Evolutionary conservation across 2,797 vertebrate species (phyloP), one percentile per base, ranked within the genome.

Genomic region (Anisognathus igniventris): DNA sequence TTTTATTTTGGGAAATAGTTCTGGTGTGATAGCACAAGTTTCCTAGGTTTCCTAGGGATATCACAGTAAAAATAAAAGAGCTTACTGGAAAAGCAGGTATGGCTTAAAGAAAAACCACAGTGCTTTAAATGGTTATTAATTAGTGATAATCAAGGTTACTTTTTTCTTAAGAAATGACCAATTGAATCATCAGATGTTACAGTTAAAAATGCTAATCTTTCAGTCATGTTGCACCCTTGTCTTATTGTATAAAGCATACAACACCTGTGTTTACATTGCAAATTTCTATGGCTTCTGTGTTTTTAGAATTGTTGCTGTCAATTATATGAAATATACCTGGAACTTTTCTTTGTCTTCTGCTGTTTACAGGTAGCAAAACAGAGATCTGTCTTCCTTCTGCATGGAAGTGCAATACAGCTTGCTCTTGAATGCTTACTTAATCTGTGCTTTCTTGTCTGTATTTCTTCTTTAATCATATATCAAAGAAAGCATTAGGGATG

Each of bases 391-490:
- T 81, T 84, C 39, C 28, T 81, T 57, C 40, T 64, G 40, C 53
- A 25, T 71, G 57, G 35, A 86, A 88, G 17, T n/a, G 19, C 72
- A 74, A 31, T 37, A 54, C 57, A 48, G 14, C 48, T 88, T 60
- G 56, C 23, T 79, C 24, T 86, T 71, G 24, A 71, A 47, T 53
- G 12, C 30, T 83, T 57, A 37, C 23, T 70, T 87, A 42, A 45
- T 51, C 54, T 83, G 17, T 77, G 40, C 16, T 76, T 91, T 90
- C 42, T 92, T 81, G 47, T 62, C 80, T 94, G 21, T 73, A 8
- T 88, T 93, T 85, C 44, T 92, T 91, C 80, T 93, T 90, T 93
- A 77, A 73, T 83, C n/a, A 3, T 60, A 7, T 80, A 80, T 92
- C 68, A 90, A 89, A 95, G 47, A 75, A 56, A 48, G 13, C 4